Conservation (phyloP, 1,140 invertebrate species). For the Mercenaria mercenaria region DNA sequence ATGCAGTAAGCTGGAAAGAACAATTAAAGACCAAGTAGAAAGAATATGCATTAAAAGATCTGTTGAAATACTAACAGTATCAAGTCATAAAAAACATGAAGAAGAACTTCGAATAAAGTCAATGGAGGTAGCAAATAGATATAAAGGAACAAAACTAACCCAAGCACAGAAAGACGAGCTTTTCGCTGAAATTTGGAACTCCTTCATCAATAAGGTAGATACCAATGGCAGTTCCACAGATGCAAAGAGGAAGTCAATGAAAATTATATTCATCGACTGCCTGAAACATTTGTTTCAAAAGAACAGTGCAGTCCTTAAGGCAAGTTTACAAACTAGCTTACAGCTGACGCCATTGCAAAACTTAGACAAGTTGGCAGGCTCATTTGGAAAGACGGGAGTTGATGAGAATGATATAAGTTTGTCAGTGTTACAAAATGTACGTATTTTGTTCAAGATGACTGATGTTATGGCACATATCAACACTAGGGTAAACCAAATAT, state of each 20-base stretch:
- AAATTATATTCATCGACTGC: not conserved
- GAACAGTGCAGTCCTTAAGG: not conserved
- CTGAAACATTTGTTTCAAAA: not conserved
- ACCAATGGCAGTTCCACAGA: not conserved
- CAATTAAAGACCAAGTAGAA: not conserved
- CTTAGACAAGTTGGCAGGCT: no score
- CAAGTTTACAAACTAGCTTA: no score
- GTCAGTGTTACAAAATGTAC: no score
- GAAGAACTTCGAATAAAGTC: not conserved
- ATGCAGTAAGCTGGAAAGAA: not conserved
- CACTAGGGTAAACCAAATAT: not conserved
- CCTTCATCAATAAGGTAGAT: not conserved
- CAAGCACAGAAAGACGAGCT: not conserved
- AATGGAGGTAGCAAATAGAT: not conserved
- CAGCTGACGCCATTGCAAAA: no score
- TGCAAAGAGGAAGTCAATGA: not conserved
- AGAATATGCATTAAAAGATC: not conserved
- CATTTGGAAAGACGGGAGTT: no score
- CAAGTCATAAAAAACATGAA: not conserved
- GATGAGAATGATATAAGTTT: no score
- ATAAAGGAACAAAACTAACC: not conserved
- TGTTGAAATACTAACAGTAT: not conserved
- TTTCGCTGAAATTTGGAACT: not conserved
- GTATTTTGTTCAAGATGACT: no score
- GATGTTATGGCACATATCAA: not conserved